These are phyloP conservation scores for Sylvia atricapilla DNA, from an alignment of 2,113 vertebrate genomes.

Conservation along the genomic window DNA sequence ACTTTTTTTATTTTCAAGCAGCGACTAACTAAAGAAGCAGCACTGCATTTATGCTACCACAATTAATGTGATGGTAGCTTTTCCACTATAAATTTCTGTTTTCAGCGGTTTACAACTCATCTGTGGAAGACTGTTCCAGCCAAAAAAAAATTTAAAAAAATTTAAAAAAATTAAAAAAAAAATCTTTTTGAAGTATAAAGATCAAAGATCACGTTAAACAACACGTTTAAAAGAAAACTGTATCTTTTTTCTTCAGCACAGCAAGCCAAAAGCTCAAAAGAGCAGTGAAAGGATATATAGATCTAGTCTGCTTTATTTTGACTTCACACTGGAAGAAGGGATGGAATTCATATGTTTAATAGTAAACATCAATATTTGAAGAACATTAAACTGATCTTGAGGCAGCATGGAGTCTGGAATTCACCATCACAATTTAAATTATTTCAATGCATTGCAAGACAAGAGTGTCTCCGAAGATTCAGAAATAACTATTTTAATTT, in stretches of 20 bases:
- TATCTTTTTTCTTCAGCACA: background rate
- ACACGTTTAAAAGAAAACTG: slow-evolving; percentile 8
- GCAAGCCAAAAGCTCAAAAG: slow-evolving; percentile 22
- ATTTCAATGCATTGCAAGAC: background rate
- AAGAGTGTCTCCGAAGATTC: background rate
- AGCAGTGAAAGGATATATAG: background rate
- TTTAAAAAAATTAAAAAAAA: background rate
- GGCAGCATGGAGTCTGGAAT: background rate
- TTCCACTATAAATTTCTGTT: slow-evolving; percentile 20
- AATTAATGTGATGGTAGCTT: slow-evolving; percentile 21
- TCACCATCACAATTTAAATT: background rate
- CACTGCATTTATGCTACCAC: background rate
- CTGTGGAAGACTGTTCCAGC: background rate
- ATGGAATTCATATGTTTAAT: background rate
- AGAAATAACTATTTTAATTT: background rate
- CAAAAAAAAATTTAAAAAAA: background rate
- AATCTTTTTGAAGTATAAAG: slow-evolving; percentile 38
- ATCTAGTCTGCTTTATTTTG: slow-evolving; percentile 5
- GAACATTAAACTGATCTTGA: background rate
- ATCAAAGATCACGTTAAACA: slow-evolving; percentile 47
- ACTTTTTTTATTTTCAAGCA: slow-evolving; percentile 1
- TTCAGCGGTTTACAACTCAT: slow-evolving; percentile 5
- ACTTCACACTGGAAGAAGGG: background rate
- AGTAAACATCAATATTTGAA: slow-evolving; percentile 2
- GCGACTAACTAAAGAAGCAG: background rate